Conservation (phyloP, 1,140 invertebrate genomes). For the Eumaeus atala region DNA sequence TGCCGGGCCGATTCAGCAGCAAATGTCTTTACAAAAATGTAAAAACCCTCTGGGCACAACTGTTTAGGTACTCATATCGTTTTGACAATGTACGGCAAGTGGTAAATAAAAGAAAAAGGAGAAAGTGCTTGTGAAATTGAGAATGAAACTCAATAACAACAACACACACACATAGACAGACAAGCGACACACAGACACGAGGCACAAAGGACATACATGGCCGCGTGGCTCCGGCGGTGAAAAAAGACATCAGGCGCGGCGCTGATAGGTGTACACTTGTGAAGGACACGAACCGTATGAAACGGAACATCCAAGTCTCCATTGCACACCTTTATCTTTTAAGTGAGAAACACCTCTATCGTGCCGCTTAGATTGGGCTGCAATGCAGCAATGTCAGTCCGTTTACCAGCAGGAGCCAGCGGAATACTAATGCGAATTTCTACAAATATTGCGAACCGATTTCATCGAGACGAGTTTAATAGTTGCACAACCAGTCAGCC, state of each 20-base stretch:
- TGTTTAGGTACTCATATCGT: slow-evolving; percentile 9
- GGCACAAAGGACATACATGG: no score
- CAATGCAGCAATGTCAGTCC: no score
- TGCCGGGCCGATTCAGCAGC: no score
- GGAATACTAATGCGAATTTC: slow-evolving; percentile 7
- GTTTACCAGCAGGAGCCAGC: background rate
- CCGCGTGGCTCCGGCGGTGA: no score
- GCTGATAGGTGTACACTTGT: slow-evolving; percentile 17
- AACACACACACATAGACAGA: slow-evolving; percentile 19
- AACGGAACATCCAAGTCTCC: no score
- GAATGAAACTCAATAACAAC: slow-evolving; percentile 28
- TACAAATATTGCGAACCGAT: slow-evolving; percentile 5
- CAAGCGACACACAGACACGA: slow-evolving; percentile 28
- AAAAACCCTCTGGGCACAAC: slow-evolving; percentile 9
- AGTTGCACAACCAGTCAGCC: background rate
- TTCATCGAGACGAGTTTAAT: slow-evolving; percentile 3
- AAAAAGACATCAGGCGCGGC: no score
- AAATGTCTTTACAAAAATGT: no score
- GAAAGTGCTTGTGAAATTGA: slow-evolving; percentile 51
- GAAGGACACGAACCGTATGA: background rate
- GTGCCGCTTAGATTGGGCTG: no score
- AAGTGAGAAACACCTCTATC: no score
- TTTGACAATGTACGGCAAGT: slow-evolving; percentile 24
- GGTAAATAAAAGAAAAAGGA: slow-evolving; percentile 46
- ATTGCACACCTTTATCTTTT: no score